Conservation (phyloP, 2,888 invertebrate species). For the Dicranocentrus wangi region DNA sequence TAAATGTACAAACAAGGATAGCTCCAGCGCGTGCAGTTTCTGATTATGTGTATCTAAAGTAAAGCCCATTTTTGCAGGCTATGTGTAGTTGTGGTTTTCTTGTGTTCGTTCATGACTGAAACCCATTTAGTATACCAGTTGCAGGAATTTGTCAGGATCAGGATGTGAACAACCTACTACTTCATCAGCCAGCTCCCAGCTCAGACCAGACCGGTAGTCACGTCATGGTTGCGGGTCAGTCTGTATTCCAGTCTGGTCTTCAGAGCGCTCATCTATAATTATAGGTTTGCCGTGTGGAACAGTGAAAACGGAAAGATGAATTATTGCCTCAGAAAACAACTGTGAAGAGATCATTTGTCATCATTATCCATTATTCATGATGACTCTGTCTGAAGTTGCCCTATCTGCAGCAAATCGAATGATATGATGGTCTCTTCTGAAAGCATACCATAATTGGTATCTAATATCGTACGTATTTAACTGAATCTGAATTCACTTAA, state of each 20-base stretch:
- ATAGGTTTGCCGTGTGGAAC: not conserved
- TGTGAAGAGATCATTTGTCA: slow-evolving; percentile 17
- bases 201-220: too few species aligned
- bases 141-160: not conserved
- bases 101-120: not conserved
- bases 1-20: too few species aligned
- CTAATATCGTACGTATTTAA: too few species aligned
- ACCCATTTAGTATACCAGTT: not conserved
- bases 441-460: too few species aligned
- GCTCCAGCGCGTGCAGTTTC: not conserved
- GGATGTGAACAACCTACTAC: not conserved
- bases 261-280: too few species aligned
- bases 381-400: too few species aligned
- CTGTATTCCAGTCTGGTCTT: too few species aligned
- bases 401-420: too few species aligned
- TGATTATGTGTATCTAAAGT: not conserved
- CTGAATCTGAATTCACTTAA: too few species aligned
- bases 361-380: slow-evolving; percentile 15
- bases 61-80: not conserved
- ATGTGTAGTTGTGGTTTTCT: not conserved
- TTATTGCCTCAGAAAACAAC: slow-evolving; percentile 2
- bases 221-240: too few species aligned
- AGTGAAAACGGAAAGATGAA: not conserved
- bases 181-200: not conserved
- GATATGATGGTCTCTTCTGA: too few species aligned